Evolutionary conservation across 35 echinoderm and acorn worm genomes (phyloP).

Genomic region (Apostichopus parvimensis): DNA sequence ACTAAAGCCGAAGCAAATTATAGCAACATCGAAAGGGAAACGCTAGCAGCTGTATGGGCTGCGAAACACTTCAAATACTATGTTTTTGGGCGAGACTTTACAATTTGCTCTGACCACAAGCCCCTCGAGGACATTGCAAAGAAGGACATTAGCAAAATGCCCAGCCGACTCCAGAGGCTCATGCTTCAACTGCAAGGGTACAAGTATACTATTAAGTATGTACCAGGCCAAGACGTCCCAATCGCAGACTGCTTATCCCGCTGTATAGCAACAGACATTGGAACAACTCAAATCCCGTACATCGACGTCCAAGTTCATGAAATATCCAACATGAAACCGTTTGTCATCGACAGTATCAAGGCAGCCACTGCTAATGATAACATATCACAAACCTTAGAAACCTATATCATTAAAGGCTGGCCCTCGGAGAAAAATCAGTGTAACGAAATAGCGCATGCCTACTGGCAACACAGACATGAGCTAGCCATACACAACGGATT

Average conservation of each 20-base stretch:
- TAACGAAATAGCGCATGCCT: too few relatives aligned
- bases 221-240: background rate
- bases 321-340: background rate
- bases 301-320: slow-evolving; percentile 50
- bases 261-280: slow-evolving; percentile 16
- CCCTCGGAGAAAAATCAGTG: too few relatives aligned
- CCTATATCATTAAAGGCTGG: too few relatives aligned
- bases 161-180: slow-evolving; percentile 40
- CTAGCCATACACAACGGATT: too few relatives aligned
- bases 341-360: too few relatives aligned
- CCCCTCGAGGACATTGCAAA: slow-evolving; percentile 45
- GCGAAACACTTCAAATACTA: slow-evolving; percentile 36
- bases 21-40: slow-evolving; percentile 57
- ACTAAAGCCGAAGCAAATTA: slow-evolving; percentile 55
- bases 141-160: slow-evolving; percentile 51
- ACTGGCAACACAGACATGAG: too few relatives aligned
- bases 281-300: background rate
- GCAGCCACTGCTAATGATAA: too few relatives aligned
- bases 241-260: slow-evolving; percentile 49
- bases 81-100: slow-evolving; percentile 35
- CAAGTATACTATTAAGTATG: slow-evolving; percentile 35
- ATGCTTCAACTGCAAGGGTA: slow-evolving; percentile 37
- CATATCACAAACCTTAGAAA: too few relatives aligned
- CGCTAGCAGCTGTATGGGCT: slow-evolving; percentile 19
- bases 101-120: slow-evolving; percentile 49